Evolutionary conservation across 2,113 vertebrate genomes (phyloP).

Genomic region (Dromaius novaehollandiae): DNA sequence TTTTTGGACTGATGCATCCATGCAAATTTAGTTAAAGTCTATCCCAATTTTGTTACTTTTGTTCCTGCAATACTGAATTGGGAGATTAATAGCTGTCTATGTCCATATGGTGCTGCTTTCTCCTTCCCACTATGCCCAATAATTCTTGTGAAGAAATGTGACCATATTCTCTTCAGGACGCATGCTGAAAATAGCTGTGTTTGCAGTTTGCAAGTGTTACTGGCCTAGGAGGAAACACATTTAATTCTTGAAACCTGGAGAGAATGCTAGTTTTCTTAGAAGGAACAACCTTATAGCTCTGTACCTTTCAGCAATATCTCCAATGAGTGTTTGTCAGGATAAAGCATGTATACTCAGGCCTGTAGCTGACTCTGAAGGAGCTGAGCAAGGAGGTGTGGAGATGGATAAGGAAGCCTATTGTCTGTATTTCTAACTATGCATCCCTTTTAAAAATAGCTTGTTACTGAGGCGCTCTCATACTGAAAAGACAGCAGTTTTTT

Average conservation of each 20-base stretch:
- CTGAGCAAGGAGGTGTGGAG: not conserved
- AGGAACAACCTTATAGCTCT: not conserved
- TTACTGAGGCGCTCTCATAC: not conserved
- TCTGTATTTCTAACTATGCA: not conserved
- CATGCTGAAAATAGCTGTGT: not conserved
- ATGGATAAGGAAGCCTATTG: not conserved
- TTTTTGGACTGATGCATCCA: rapidly evolving
- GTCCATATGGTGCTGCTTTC: not conserved
- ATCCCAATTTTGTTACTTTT: not conserved
- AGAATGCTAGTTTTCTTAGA: not conserved
- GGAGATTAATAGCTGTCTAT: not conserved
- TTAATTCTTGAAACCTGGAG: not conserved
- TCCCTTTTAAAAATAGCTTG: not conserved
- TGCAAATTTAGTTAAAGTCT: not conserved
- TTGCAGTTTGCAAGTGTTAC: not conserved
- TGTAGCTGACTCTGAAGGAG: not conserved
- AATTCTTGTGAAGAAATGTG: not conserved
- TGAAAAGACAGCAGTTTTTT: not conserved
- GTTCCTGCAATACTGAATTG: not conserved
- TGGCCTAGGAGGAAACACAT: not conserved
- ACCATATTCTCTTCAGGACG: not conserved
- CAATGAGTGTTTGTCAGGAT: not conserved
- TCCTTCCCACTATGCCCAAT: not conserved
- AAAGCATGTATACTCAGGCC: not conserved
- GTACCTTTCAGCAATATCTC: not conserved